These are phyloP conservation scores for Nycticryphes semicollaris DNA, from an alignment of 2,113 vertebrate species.

Conservation along the genomic window DNA sequence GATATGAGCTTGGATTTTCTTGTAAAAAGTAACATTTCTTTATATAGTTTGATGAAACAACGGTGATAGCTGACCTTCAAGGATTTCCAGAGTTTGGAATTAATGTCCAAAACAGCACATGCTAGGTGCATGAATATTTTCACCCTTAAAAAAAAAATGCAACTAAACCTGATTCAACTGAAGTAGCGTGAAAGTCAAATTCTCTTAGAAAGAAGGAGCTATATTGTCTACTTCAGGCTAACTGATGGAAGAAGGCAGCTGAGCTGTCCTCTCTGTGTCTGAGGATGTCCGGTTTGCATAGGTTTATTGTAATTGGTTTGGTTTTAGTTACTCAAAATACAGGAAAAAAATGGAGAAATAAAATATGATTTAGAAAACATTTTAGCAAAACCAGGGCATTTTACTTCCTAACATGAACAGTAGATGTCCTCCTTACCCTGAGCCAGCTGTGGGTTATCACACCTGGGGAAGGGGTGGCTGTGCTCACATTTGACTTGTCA, in stretches of 20 bases:
- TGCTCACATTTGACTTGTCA: not conserved
- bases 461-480: not conserved
- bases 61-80: not conserved
- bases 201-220: not conserved
- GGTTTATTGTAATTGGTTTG: not conserved
- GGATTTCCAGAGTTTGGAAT: not conserved
- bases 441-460: not conserved
- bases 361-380: not conserved
- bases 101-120: not conserved
- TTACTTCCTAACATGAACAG: not conserved
- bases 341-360: not conserved
- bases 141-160: not conserved
- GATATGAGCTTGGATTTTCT: not conserved
- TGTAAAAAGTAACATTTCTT: not conserved
- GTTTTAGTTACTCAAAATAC: not conserved
- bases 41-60: not conserved
- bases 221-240: not conserved
- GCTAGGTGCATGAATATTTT: not conserved
- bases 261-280: not conserved
- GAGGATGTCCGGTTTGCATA: not conserved
- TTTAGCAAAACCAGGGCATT: not conserved
- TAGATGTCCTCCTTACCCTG: not conserved
- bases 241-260: not conserved
- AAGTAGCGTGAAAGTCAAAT: not conserved
- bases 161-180: not conserved